Conservation (phyloP, 2,888 invertebrate species). For the Lepidochrysops patricia region DNA sequence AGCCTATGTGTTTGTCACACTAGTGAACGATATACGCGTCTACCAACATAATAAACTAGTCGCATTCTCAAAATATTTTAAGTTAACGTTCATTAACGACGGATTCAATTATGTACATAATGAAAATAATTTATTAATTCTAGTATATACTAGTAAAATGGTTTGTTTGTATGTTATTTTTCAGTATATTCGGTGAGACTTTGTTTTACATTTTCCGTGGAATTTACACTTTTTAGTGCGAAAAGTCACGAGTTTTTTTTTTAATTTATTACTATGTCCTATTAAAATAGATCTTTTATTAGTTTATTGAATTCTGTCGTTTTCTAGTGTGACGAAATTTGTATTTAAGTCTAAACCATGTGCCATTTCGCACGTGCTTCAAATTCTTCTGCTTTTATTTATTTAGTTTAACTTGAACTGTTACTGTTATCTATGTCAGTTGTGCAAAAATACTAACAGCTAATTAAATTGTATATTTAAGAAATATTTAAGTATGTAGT, state of each 20-base stretch:
- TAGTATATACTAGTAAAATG: no score
- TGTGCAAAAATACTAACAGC: background rate
- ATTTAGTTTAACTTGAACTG: conserved; percentile 40
- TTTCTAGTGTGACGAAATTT: conserved; percentile 27
- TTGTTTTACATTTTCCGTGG: no score
- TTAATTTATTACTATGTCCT: no score
- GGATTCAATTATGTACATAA: background rate
- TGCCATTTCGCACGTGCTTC: conserved; percentile 70
- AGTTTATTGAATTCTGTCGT: background rate
- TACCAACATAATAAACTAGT: background rate
- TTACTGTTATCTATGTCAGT: background rate
- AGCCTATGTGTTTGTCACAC: background rate
- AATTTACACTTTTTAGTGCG: no score
- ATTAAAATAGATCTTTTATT: no score
- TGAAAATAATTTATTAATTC: background rate
- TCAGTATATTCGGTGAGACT: no score
- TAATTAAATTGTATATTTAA: no score
- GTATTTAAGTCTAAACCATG: conserved; percentile 58
- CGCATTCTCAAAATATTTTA: background rate
- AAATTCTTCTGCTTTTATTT: conserved; percentile 47
- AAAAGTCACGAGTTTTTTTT: no score
- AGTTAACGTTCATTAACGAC: background rate
- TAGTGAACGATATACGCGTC: background rate
- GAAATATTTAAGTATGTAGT: background rate
- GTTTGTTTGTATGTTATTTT: no score